Evolutionary conservation across 2,888 invertebrate species (phyloP).

Genomic region (Synanthedon myopaeformis): DNA sequence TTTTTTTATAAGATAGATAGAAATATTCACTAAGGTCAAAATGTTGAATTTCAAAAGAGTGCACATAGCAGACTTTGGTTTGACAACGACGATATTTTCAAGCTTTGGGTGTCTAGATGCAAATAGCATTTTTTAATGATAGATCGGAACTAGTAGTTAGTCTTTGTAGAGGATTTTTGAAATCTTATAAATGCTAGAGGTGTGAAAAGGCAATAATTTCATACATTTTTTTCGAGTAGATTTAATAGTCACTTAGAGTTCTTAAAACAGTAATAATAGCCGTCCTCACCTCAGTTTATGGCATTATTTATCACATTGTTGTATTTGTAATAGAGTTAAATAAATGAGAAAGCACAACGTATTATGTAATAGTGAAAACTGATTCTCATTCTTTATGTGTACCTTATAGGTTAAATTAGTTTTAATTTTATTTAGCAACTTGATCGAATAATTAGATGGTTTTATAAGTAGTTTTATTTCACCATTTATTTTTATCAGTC

Average conservation of each 20-base stretch:
- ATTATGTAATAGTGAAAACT: neutral
- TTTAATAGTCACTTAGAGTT: neutral
- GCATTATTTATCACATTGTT: neutral
- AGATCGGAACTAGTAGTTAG: slow-evolving; percentile 30
- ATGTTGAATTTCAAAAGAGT: too few relatives aligned
- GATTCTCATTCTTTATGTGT: neutral
- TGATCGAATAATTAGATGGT: neutral
- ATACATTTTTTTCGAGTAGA: neutral
- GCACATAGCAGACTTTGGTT: too few relatives aligned
- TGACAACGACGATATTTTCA: neutral
- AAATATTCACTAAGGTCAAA: too few relatives aligned
- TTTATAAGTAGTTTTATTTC: too few relatives aligned
- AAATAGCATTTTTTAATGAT: slow-evolving; percentile 14
- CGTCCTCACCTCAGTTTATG: slow-evolving; percentile 3
- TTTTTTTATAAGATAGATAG: too few relatives aligned
- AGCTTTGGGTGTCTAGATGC: slow-evolving; percentile 55
- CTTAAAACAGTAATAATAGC: slow-evolving; percentile 6
- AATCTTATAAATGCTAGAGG: neutral
- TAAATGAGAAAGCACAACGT: neutral
- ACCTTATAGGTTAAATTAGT: neutral
- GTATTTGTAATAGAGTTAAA: neutral
- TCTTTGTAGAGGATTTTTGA: slow-evolving; percentile 32
- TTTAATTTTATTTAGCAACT: neutral
- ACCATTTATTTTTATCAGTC: too few relatives aligned
- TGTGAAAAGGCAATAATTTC: slow-evolving; percentile 2